Conservation (phyloP, 2,113 vertebrate species). For the Microcebus lehilahytsara region DNA sequence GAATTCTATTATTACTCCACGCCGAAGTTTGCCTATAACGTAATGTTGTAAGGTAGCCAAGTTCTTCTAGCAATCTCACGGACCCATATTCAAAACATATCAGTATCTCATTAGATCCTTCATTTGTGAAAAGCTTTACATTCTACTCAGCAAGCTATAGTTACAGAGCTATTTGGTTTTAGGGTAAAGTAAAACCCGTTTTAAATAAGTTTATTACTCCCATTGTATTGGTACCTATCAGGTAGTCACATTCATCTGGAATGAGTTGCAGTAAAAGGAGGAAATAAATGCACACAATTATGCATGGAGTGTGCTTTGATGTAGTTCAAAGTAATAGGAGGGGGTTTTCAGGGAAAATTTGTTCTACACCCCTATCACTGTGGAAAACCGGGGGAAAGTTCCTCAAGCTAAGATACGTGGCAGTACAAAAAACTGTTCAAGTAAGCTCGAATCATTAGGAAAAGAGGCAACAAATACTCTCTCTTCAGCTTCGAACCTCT, state of each 20-base stretch:
- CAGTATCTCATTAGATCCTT: constrained; percentile 69
- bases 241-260: constrained; percentile 70
- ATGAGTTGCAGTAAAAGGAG: constrained; percentile 52
- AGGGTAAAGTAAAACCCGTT: constrained; percentile 52
- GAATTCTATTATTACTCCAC: constrained; percentile 66
- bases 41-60: constrained; percentile 70
- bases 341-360: constrained; percentile 32
- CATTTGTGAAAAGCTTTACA: constrained; percentile 59
- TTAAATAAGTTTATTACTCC: constrained; percentile 65
- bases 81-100: constrained; percentile 71
- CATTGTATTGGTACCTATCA: constrained; percentile 65
- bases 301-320: constrained; percentile 57
- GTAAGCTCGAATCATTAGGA: background rate
- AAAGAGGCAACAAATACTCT: constrained; percentile 21
- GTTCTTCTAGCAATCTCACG: constrained; percentile 58
- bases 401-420: constrained; percentile 37
- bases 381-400: background rate
- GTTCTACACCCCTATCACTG: background rate
- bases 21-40: constrained; percentile 53
- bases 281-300: constrained; percentile 66
- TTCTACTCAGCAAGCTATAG: constrained; percentile 44
- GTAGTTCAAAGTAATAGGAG: constrained; percentile 62
- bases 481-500: background rate
- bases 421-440: constrained; percentile 45
- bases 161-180: constrained; percentile 65